Conservation (phyloP, 2,888 invertebrate species). For the Pasiphila rectangulata region DNA sequence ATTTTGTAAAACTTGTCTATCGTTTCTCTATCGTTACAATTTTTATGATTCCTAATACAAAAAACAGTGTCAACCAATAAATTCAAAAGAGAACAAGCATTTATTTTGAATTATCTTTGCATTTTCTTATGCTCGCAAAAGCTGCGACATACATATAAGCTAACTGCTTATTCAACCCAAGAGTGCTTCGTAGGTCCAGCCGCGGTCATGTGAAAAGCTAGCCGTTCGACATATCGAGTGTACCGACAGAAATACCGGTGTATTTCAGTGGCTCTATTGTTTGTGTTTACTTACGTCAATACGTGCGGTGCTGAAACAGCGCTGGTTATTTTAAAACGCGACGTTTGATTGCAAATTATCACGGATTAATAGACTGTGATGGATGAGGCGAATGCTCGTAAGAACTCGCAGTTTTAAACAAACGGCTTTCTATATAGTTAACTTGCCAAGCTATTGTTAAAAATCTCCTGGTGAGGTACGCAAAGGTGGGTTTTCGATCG, state of each 20-base stretch:
- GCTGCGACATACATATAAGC: no score
- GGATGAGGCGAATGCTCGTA: constrained; percentile 6
- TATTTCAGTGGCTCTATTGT: constrained; percentile 47
- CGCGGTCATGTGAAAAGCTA: constrained; percentile 13
- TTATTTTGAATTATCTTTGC: no score
- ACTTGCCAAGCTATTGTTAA: background rate
- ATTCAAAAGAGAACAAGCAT: no score
- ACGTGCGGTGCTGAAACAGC: constrained; percentile 30
- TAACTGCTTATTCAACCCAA: no score
- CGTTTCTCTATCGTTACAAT: no score
- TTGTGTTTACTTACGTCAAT: constrained; percentile 61
- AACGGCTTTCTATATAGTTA: background rate
- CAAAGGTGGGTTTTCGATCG: no score
- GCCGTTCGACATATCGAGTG: constrained; percentile 40
- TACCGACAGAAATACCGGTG: constrained; percentile 45
- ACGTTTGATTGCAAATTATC: constrained; percentile 28
- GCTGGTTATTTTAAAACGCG: constrained; percentile 31
- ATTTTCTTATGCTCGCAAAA: no score
- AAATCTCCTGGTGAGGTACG: no score
- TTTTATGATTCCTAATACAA: no score
- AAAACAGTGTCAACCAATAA: no score
- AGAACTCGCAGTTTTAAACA: constrained; percentile 1
- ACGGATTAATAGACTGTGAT: constrained; percentile 19
- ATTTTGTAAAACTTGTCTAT: no score
- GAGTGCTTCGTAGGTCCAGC: no score